Base-by-base conservation (phyloP, 2,113 vertebrate genomes). In the Prunella himalayana region DNA sequence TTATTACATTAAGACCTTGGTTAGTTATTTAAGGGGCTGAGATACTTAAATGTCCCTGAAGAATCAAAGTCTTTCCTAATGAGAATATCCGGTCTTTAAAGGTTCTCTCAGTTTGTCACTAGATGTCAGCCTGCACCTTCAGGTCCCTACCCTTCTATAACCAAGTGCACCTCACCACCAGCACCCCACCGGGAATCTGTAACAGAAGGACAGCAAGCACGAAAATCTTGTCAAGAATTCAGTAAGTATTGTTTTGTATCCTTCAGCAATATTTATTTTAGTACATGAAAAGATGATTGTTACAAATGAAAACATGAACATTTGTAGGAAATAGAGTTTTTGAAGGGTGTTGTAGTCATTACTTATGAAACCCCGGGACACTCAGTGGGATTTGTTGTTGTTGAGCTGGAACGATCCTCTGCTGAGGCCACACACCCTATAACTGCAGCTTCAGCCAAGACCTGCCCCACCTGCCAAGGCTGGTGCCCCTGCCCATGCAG, bases 111-210 rank as follows among this genome's bases (percentile, higher is more conserved):
- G 50, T 80, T 68, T 84, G 92, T 93, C 95, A 91, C 95, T 97
- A 97, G 95, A 71, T 95, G 95, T 96, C 95, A 95, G 91, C n/a
- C 86, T 95, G 69, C 65, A 69, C 77, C 86, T 88, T 92, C 15
- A 0, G 11, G 33, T 80, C 14, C 21, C 42, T n/a, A 33, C 6
- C 30, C 20, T 9, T 35, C 50, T 7, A 17, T 3, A 45, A 51
- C 18, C 4, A 39, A 2, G 20, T 5, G n/a, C 18, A 22, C 30
- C 35, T 54, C 53, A 45, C 11, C 14, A 28, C 31, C 25, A 63
- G 41, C 33, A 11, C 6, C 39, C 25, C 47, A 20, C 19, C 35
- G 49, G 18, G 15, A 71, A 64, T 15, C 15, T 20, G 6, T 13
- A 53, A 42, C 6, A 51, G 45, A 7, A 75, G 19, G 25, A 75